These are phyloP conservation scores for Bacillus rossius DNA, from an alignment of 1,140 invertebrate genomes.

Conservation along the genomic window DNA sequence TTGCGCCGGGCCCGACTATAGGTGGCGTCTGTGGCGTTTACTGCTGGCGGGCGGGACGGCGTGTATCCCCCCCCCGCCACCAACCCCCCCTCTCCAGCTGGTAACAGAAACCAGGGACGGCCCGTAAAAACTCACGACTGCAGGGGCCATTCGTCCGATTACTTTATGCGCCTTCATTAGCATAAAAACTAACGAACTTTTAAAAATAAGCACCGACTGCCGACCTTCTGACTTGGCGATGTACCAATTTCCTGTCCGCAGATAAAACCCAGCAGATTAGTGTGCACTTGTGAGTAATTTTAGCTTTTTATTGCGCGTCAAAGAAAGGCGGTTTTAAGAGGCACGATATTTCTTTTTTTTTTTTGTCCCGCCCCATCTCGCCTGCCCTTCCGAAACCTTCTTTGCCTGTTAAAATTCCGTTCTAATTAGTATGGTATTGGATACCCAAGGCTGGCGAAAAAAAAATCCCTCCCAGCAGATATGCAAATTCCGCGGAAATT, in stretches of 20 bases:
- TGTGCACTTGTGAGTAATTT: neutral
- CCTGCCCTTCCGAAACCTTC: too few species aligned
- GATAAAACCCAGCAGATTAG: slow-evolving; percentile 4
- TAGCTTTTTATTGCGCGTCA: slow-evolving; percentile 1
- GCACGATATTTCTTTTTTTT: neutral
- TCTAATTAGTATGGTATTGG: neutral
- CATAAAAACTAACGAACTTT: too few species aligned
- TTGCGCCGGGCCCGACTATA: too few species aligned
- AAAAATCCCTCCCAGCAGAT: neutral
- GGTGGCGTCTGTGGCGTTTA: too few species aligned
- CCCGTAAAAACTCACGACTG: too few species aligned
- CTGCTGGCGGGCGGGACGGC: too few species aligned
- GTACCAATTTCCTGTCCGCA: neutral
- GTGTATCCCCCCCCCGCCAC: too few species aligned
- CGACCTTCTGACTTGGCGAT: neutral
- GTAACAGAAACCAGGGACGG: too few species aligned
- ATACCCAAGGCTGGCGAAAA: neutral
- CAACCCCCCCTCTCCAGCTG: too few species aligned
- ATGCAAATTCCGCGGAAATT: slow-evolving; percentile 7
- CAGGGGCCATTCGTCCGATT: too few species aligned
- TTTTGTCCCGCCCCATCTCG: neutral
- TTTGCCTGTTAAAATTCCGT: neutral
- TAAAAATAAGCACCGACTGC: too few species aligned
- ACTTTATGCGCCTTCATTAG: too few species aligned
- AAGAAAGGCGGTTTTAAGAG: neutral